Conservation (phyloP, 2,797 vertebrate genomes). For the Loris lydekkerianus region DNA sequence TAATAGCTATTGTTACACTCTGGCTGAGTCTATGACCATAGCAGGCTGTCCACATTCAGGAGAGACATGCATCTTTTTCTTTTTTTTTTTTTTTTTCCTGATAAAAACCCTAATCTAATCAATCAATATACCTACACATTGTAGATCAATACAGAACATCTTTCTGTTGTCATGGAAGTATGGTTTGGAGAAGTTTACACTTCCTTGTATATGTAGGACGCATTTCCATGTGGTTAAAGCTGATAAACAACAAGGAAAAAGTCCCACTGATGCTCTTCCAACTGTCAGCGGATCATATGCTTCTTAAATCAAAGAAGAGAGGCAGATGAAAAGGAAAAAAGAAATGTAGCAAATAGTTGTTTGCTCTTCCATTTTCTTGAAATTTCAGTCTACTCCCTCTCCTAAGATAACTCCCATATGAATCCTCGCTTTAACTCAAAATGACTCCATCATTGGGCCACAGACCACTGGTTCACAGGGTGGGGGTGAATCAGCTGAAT, state of each 20-base stretch:
- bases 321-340: neutral
- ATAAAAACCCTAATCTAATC: neutral
- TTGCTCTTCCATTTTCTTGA: neutral
- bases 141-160: neutral
- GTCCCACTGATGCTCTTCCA: neutral
- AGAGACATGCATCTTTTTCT: neutral
- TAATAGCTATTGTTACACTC: neutral
- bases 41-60: neutral
- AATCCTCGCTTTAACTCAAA: neutral
- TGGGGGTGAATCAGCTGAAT: neutral
- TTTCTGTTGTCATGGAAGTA: neutral
- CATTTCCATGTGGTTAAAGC: neutral
- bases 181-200: neutral
- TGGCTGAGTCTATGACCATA: neutral
- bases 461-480: neutral
- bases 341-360: neutral
- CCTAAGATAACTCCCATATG: neutral
- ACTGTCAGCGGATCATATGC: neutral
- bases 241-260: constrained; percentile 2
- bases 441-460: neutral
- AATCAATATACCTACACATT: neutral
- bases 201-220: neutral
- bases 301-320: neutral
- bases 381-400: neutral
- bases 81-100: neutral